Evolutionary conservation across 2,888 invertebrate genomes (phyloP), one percentile per base, ranked within the genome.

Genomic region (Lysandra bellargus): DNA sequence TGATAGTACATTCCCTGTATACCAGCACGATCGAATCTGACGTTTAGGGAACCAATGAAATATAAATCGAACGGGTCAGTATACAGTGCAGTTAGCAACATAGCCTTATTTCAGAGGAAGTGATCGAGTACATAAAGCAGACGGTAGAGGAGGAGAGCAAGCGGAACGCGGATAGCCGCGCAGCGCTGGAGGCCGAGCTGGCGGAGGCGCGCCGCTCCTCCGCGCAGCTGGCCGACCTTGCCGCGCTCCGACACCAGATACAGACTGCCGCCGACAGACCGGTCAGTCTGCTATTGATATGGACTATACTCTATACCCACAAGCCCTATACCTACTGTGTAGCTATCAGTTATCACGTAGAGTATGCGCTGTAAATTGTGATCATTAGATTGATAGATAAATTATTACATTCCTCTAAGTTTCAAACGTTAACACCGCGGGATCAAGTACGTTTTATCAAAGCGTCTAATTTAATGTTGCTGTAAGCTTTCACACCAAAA

Each of bases 71-170:
- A 53, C 53, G 0, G 14, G 53, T 14, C 4, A 57, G 7, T 64
- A 17, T 37, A 17, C 4, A 57, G 57, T 1, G 1, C 49, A 12
- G 9, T 17, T 1, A 17, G 17, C 0, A 14, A 4, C 4, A 69
- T 17, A 9, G 33, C 73, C 4, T 49, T 49, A 72, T 83, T 85
- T 1, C 85, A 94, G 94, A 94, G 86, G 92, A 94, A 73, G 89
- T 91, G n/a, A 90, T 94, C 81, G 86, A 85, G 49, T 94, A 94
- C 84, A 88, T 94, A 78, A 92, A 88, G 82, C 88, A 88, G 75
- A 89, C 90, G 0, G 91, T 94, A 1, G 93, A 93, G 81, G 93
- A 93, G n/a, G 94, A 94, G 80, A 84, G 93, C 0, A 87, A 89
- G 79, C 85, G 90, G 73, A 94, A 93, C 80, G 90, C 90, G 0